Base-by-base conservation (phyloP, 2,797 vertebrate species). In the Cynopterus sphinx region DNA sequence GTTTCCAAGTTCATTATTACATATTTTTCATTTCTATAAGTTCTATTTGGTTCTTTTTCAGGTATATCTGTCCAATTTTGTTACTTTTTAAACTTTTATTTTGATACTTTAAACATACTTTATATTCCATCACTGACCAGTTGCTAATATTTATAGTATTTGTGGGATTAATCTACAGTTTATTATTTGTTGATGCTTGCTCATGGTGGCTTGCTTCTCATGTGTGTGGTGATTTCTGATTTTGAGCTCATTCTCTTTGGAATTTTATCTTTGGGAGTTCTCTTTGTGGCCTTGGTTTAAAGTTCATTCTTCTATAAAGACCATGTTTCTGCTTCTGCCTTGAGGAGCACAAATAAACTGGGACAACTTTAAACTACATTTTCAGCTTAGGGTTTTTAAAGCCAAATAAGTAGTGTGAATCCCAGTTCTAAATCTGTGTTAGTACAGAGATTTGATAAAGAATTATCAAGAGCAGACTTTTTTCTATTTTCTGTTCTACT, bases 31-130 rank as follows among this genome's bases (percentile, higher is more conserved):
- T 77, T 65, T 94, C 41, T 71, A 68, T 13, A 93, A 81, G 49
- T 67, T 95, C 11, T 43, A 11, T 77, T 93, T 88, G 12, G 12
- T 85, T 73, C 26, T 71, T 59, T 51, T 89, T 92, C 51, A 92
- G 31, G 75, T 74, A 22, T 63, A 41, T 51, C 22, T 88, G 28
- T 68, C 63, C 36, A 82, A 17, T 89, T 86, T 85, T 91, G 71
- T 36, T 90, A 39, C 24, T 43, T 77, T 90, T 22, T 57, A 91
- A 81, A 71, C 7, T 90, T 83, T 90, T 84, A 78, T 39, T 63
- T 86, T 71, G 63, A 70, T 36, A 91, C 68, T 78, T 63, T 77
- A 86, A 96, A 82, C 28, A 70, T 67, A 68, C 59, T 88, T 87
- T 68, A 90, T 36, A 83, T 65, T 74, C 68, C 28, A 36, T 73